phyloP scores from a whole-genome alignment of 2,797 vertebrate genomes.

The Microctenopoma stevenorrisi region DNA sequence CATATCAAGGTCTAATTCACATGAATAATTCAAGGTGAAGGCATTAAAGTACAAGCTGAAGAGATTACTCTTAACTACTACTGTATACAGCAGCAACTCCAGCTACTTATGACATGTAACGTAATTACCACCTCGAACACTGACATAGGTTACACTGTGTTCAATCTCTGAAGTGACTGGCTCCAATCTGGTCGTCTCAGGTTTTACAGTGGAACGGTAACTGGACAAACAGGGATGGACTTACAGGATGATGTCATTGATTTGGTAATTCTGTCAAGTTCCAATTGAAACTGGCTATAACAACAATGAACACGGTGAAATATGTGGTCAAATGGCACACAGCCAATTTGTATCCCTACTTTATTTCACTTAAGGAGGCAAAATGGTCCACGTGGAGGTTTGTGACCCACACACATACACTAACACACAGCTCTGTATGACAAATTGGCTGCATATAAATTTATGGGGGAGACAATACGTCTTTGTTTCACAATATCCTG shows the following conservation, averaged over 20 bases:
- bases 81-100: too few relatives aligned
- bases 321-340: slow-evolving; percentile 33
- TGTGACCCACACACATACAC: slow-evolving; percentile 13
- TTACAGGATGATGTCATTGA: neutral
- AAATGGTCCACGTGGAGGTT: slow-evolving; percentile 22
- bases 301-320: slow-evolving; percentile 7
- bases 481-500: slow-evolving; percentile 70
- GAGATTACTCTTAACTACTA: too few relatives aligned
- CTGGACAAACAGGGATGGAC: neutral
- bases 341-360: slow-evolving; percentile 35
- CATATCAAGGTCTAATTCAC: too few relatives aligned
- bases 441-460: slow-evolving; percentile 76
- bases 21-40: too few relatives aligned
- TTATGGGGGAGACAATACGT: slow-evolving; percentile 69
- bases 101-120: too few relatives aligned
- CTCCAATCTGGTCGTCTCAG: neutral
- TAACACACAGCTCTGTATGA: slow-evolving; percentile 44
- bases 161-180: neutral
- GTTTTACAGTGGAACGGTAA: neutral
- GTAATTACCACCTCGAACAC: too few relatives aligned
- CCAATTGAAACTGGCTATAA: neutral
- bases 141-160: too few relatives aligned
- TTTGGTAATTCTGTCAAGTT: slow-evolving; percentile 6
- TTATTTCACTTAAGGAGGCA: slow-evolving; percentile 55
- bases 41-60: too few relatives aligned